Evolutionary conservation across 2,797 vertebrate genomes (phyloP).

Genomic region (Hafferia zeledoni): DNA sequence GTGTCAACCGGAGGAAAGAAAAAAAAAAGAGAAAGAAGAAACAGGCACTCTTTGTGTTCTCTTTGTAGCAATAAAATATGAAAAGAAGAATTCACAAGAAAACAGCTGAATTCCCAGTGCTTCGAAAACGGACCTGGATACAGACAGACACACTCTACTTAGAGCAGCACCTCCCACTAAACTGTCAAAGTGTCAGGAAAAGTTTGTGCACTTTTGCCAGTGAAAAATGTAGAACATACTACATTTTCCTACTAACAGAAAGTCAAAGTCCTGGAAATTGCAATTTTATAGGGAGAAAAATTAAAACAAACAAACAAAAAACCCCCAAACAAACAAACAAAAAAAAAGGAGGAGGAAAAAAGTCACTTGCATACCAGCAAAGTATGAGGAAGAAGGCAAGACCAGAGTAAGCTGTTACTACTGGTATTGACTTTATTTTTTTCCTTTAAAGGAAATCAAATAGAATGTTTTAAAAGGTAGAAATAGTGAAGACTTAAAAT

Average conservation of each 20-base stretch:
- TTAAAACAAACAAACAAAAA: no score
- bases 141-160: not conserved
- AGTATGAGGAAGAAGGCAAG: not conserved
- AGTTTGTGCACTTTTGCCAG: slow-evolving; percentile 5
- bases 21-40: not conserved
- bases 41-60: slow-evolving; percentile 53
- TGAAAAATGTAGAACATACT: not conserved
- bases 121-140: slow-evolving; percentile 24
- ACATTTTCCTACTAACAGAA: not conserved
- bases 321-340: no score
- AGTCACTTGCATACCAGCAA: not conserved
- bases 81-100: slow-evolving; percentile 21
- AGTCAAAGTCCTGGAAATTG: not conserved
- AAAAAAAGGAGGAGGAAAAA: not conserved
- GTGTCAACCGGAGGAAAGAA: slow-evolving; percentile 27
- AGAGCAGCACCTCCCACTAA: not conserved
- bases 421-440: not conserved
- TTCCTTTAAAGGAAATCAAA: not conserved
- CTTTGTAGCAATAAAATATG: slow-evolving; percentile 42
- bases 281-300: not conserved
- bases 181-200: slow-evolving; percentile 13
- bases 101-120: slow-evolving; percentile 52
- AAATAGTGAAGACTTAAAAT: not conserved
- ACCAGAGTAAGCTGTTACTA: not conserved
- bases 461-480: not conserved